These are phyloP conservation scores for Balearica regulorum DNA, from an alignment of 2,797 vertebrate genomes.

Conservation along the genomic window DNA sequence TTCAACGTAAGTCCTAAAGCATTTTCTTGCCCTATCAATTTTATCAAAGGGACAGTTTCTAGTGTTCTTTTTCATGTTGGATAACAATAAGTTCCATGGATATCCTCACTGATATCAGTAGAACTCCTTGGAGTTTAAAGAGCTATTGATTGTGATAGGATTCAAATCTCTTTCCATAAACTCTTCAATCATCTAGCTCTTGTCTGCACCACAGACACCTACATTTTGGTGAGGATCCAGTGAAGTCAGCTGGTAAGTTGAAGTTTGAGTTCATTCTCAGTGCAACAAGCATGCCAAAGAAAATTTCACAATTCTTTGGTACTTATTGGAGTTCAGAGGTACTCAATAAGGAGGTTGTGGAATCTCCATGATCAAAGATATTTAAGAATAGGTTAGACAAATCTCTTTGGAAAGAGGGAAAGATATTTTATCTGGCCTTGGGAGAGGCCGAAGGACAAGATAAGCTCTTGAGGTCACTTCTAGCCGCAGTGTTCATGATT, in stretches of 20 bases:
- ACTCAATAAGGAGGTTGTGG: neutral
- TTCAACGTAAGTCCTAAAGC: neutral
- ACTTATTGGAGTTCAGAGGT: neutral
- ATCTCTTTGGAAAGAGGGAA: neutral
- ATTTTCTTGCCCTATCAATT: neutral
- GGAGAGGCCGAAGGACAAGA: neutral
- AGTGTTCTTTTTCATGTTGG: neutral
- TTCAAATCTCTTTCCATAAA: neutral
- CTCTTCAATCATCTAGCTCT: neutral
- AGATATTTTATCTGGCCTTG: neutral
- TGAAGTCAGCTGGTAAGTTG: neutral
- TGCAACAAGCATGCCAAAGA: neutral
- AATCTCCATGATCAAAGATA: neutral
- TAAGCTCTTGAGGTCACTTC: neutral
- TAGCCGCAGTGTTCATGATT: neutral
- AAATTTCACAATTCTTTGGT: neutral
- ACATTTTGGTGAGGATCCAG: neutral
- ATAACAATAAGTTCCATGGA: neutral
- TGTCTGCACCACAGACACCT: neutral
- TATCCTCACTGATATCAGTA: neutral
- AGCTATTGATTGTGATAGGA: neutral
- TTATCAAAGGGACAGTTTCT: neutral
- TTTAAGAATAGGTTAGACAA: neutral
- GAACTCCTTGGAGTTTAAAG: neutral
- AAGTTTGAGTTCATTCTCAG: neutral